Conservation (phyloP, 2,888 invertebrate genomes). For the Blastobasis adustella region DNA sequence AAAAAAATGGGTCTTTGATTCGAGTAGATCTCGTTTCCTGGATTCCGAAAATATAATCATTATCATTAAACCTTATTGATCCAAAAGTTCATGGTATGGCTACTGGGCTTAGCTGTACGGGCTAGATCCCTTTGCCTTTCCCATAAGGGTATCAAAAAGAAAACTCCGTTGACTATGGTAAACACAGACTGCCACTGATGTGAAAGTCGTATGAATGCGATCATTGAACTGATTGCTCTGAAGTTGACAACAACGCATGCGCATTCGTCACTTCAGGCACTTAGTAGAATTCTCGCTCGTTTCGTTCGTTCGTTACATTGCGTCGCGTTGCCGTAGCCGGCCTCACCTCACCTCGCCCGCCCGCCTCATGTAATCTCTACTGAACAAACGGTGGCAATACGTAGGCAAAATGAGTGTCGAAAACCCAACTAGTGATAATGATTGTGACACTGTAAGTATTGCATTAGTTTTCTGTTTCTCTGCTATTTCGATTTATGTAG, state of each 20-base stretch:
- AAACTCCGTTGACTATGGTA: too few relatives aligned
- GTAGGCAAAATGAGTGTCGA: slow-evolving; percentile 79
- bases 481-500: slow-evolving; percentile 19
- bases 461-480: slow-evolving; percentile 28
- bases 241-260: slow-evolving; percentile 73
- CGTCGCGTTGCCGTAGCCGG: too few relatives aligned
- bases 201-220: slow-evolving; percentile 14
- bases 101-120: too few relatives aligned
- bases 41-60: too few relatives aligned
- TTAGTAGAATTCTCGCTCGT: slow-evolving; percentile 58
- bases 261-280: slow-evolving; percentile 75
- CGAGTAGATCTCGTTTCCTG: too few relatives aligned
- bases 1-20: too few relatives aligned
- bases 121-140: too few relatives aligned
- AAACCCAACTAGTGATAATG: slow-evolving; percentile 75
- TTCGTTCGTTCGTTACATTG: slow-evolving; percentile 6
- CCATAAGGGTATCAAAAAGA: too few relatives aligned
- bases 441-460: slow-evolving; percentile 76
- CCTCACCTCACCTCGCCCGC: slow-evolving; percentile 11
- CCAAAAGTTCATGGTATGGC: too few relatives aligned
- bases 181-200: too few relatives aligned
- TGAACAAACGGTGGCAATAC: slow-evolving; percentile 55
- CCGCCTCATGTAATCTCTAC: slow-evolving; percentile 54
- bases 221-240: slow-evolving; percentile 43
- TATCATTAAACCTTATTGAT: too few relatives aligned